Evolutionary conservation across 1,140 invertebrate species (phyloP).

Genomic region (Medauroidea extradentata): DNA sequence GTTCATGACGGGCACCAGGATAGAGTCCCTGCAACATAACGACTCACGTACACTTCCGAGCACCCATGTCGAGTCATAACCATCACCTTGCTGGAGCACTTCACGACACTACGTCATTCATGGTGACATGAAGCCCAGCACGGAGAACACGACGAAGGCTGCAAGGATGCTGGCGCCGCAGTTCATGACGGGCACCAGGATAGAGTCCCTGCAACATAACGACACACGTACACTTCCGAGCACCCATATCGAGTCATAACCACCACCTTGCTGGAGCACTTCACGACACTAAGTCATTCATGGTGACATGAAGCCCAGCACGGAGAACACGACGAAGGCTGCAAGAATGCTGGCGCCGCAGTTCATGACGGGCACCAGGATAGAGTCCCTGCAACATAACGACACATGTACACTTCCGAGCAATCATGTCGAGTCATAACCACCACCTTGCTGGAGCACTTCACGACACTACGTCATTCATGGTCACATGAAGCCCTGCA

Average conservation of each 20-base stretch:
- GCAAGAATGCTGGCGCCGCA: slow-evolving; percentile 40
- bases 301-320: slow-evolving; percentile 45
- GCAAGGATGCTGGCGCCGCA: slow-evolving; percentile 40
- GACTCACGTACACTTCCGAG: too few relatives aligned
- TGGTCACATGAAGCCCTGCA: slow-evolving; percentile 45
- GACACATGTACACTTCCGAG: too few relatives aligned
- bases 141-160: slow-evolving; percentile 44
- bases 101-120: too few relatives aligned
- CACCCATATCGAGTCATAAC: not conserved
- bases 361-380: slow-evolving; percentile 38
- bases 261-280: not conserved
- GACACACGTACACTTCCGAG: too few relatives aligned
- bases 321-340: slow-evolving; percentile 44
- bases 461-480: too few relatives aligned
- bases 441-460: not conserved
- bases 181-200: slow-evolving; percentile 38
- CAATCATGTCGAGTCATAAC: not conserved
- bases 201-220: slow-evolving; percentile 27
- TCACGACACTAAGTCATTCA: too few relatives aligned
- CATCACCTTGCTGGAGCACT: not conserved
- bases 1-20: slow-evolving; percentile 38
- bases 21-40: slow-evolving; percentile 27
- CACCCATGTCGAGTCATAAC: not conserved
- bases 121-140: slow-evolving; percentile 45
- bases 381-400: slow-evolving; percentile 27